Evolutionary conservation across 1,140 invertebrate genomes (phyloP), one percentile per base, ranked within the genome.

Genomic region (Lanistes nyassanus): DNA sequence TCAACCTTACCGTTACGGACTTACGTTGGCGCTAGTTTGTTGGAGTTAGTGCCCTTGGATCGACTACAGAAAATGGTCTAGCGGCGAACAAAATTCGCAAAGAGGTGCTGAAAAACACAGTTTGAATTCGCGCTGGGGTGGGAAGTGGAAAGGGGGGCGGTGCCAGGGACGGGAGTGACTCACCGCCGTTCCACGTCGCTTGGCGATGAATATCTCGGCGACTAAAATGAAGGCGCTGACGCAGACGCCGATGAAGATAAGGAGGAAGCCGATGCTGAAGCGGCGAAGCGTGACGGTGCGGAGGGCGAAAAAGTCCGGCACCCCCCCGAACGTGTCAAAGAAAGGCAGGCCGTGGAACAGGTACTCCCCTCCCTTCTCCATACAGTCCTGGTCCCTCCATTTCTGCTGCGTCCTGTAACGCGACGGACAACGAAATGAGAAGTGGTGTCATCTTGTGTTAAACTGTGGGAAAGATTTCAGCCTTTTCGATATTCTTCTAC

Each of bases 271-370:
- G 23, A 69, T 68, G 19, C 74, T 73, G 70, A 80, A 80, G 23
- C 76, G 75, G 21, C 56, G 67, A 4, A 80, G 39, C 9, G 79
- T 78, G 19, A 80, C 71, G 5, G 75, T 31, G 21, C 36, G 70
- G 2, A 72, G 47, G 34, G 73, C 62, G 34, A 64, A 64, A 31
- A 73, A 73, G 42, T 76, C 71, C 9, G 76, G 74, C 3, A 47
- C 66, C 47, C 58, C 47, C 21, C 74, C 76, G 56, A 80, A 80
- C 29, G 71, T 75, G 56, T 80, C 79, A 34, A 80, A 66, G 37
- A 76, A 76, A 21, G 79, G 68, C 26, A 78, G 31, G 23, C 79
- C 79, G 11, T 78, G 68, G 67, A 66, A 76, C n/a, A 76, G 34
- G 36, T 76, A 72, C 51, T 75, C 75, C 21, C 73, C 67, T 29